phyloP scores from a whole-genome alignment of 2,113 vertebrate genomes.

The Cnemophilus loriae region DNA sequence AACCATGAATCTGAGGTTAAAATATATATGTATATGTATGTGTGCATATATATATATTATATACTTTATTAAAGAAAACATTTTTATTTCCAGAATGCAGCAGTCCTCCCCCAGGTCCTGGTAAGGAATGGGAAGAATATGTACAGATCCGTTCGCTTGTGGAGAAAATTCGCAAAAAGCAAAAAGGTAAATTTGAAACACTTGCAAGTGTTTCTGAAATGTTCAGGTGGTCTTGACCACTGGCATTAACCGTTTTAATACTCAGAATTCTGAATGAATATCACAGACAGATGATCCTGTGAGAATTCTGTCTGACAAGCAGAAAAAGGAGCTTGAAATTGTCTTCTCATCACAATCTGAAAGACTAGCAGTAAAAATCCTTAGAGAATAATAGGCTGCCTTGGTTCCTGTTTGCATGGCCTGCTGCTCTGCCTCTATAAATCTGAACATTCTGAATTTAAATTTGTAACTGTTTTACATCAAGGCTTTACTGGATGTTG shows the following conservation, averaged over 20 bases:
- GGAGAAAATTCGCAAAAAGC: constrained; percentile 97
- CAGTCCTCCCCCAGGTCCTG: constrained; percentile 83
- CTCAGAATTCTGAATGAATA: background rate
- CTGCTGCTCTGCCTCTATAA: background rate
- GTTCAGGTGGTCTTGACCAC: background rate
- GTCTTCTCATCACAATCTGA: background rate
- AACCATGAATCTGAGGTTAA: background rate
- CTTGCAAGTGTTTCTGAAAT: background rate
- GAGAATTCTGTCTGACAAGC: background rate
- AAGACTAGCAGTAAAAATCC: background rate
- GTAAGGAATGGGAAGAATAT: constrained; percentile 97
- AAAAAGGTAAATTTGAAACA: constrained; percentile 82
- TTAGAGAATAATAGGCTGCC: background rate
- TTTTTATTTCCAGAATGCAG: constrained; percentile 82
- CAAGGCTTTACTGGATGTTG: background rate
- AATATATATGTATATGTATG: background rate
- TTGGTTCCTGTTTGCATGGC: background rate
- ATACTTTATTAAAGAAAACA: background rate
- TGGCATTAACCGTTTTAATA: background rate
- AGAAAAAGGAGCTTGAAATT: background rate
- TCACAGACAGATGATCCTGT: background rate
- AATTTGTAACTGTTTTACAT: background rate
- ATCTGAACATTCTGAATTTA: background rate
- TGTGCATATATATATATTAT: too few relatives aligned
- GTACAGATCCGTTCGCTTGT: constrained; percentile 89